Base-by-base conservation (phyloP, 2,888 invertebrate species). In the Acanthopleura granulata region DNA sequence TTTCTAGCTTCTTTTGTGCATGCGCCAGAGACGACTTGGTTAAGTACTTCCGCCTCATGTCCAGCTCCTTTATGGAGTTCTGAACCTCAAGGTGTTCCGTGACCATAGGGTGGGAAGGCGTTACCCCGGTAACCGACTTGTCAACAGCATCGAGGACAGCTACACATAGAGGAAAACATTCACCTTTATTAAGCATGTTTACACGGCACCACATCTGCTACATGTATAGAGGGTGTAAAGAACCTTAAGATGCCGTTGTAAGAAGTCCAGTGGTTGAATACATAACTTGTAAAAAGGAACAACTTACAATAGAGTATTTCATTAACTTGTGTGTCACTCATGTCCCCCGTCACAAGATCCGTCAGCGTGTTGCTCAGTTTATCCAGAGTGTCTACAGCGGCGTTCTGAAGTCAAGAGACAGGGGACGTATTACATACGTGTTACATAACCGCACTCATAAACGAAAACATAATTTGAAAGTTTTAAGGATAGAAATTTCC, bases 301-400 rank as follows among this genome's bases (percentile, higher is more conserved):
- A 22, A 27, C 66, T 66, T 66, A 66, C 66, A 66, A 16, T 66
- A 1, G 29, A 66, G 66, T 12, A 66, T 25, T 66, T 66, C 27
- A 66, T 22, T 16, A 27, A 66, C 66, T 66, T 66, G 66, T 27
- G 66, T 66, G 29, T 66, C 66, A 66, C 66, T 66, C 66, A 66
- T 66, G 25, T 66, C 29, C 22, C 4, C 66, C 29, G 66, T 66
- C 66, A 66, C 66, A 22, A 66, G 15, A 6, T 22, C 22, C 6
- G 22, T 22, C 29, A 66, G 25, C 22, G 12, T 27, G 25, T 66
- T 25, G 1, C 25, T 6, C 25, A 66, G 6, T 27, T 3, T 27
- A 27, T 22, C 22, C 22, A 66, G 4, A 16, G 29, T 27, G 14
- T 22, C 29, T 6, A 66, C 66, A 25, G 66, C 66, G 22, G 66